Evolutionary conservation across 2,113 vertebrate genomes (phyloP).

Genomic region (Phylloscopus trochilus): DNA sequence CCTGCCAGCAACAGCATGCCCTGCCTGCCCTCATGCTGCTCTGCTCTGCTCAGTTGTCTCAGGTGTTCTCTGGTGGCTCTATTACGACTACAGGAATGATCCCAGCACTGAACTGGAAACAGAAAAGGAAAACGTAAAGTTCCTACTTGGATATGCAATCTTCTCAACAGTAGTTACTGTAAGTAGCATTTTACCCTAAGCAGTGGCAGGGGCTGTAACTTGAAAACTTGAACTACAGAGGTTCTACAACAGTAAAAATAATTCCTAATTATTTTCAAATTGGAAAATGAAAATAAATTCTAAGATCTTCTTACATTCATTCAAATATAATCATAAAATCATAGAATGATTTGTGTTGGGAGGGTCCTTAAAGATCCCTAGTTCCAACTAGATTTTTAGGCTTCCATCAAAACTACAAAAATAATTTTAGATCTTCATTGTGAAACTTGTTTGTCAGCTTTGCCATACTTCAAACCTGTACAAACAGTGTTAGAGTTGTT

Average conservation of each 20-base stretch:
- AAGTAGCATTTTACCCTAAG: slow-evolving; percentile 27
- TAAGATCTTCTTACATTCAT: background rate
- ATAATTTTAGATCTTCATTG: background rate
- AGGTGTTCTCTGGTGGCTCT: slow-evolving; percentile 80
- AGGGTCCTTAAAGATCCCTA: background rate
- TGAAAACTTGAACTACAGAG: background rate
- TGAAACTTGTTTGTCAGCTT: background rate
- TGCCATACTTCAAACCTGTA: background rate
- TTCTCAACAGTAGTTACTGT: slow-evolving; percentile 68
- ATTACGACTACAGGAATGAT: slow-evolving; percentile 70
- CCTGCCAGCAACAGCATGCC: background rate
- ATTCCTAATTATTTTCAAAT: background rate
- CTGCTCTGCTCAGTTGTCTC: slow-evolving; percentile 73
- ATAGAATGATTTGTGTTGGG: background rate
- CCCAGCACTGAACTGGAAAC: slow-evolving; percentile 75
- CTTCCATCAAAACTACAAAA: background rate
- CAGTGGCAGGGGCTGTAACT: background rate
- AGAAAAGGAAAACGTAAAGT: slow-evolving; percentile 76
- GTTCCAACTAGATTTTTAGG: background rate
- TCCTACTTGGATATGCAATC: slow-evolving; percentile 73
- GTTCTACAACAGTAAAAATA: background rate
- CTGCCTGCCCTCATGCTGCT: background rate
- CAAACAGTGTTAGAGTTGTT: background rate
- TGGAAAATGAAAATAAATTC: background rate
- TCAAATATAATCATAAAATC: background rate